Evolutionary conservation across 1,140 invertebrate genomes (phyloP), one percentile per base, ranked within the genome.

Genomic region (Drosophila guanche): DNA sequence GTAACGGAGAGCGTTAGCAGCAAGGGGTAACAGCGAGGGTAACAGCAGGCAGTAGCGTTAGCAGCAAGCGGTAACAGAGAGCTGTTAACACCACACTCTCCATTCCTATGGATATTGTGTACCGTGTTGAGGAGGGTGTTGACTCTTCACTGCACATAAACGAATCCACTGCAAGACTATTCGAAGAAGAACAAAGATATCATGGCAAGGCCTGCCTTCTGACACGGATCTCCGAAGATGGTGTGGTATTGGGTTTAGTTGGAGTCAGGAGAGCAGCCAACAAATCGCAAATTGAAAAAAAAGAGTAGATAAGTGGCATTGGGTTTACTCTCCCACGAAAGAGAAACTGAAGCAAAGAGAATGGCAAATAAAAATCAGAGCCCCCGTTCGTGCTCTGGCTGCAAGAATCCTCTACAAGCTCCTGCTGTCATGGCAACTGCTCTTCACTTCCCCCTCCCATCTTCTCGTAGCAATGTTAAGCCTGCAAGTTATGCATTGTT

Each of bases 401-500:
- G 33, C 33, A 37, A 4, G 33, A 37, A 10, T 4, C 33, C 10
- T 4, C 4, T 10, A 10, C 16, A 20, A 20, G 7, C 33, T 4
- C 25, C 25, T 6, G 25, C 56, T 75, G 67, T 58, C 65, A 59
- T 33, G 67, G 68, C 56, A 47, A 47, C 72, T 47, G 58, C 40
- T 22, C 41, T 51, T 33, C n/a, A 47, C 33, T 33, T 56, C 23
- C 40, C 45, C 52, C 47, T n/a, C 14, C 5, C 14, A 46, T 27
- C 43, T n/a, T 33, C 42, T 22, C 56, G 61, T 40, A 69, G 78
- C 78, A 76, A 61, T 89, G 83, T 86, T 88, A 88, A 83, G 79
- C 84, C 75, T 60, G 78, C 67, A 89, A 88, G 83, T 88, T 88
- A 88, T 88, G 83, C 83, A 88, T 88, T 88, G 78, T 88, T 88